Evolutionary conservation across 2,113 vertebrate genomes (phyloP).

Genomic region (Campylorhamphus procurvoides): DNA sequence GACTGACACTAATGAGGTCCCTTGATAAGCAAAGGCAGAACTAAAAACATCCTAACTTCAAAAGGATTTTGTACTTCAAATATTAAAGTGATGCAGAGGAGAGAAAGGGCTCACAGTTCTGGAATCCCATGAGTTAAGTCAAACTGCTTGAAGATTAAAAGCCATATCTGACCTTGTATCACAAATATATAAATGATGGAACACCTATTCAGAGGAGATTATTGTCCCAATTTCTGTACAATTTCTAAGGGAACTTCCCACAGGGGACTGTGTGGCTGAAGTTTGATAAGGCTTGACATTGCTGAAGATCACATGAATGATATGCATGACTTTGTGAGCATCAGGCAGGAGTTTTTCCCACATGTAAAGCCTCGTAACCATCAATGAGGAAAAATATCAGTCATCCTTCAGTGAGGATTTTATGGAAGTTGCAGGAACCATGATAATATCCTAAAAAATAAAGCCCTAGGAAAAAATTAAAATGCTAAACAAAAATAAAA

Average conservation of each 20-base stretch:
- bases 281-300: not conserved
- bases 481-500: not conserved
- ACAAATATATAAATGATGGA: not conserved
- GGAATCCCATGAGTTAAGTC: not conserved
- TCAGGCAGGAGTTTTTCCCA: not conserved
- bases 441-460: not conserved
- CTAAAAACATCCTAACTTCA: conserved; percentile 24
- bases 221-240: not conserved
- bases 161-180: not conserved
- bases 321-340: not conserved
- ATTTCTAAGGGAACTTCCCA: conserved; percentile 8
- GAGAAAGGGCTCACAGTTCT: not conserved
- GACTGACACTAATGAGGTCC: conserved; percentile 39
- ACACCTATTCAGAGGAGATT: conserved; percentile 1
- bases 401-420: not conserved
- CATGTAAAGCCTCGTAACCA: not conserved
- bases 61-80: not conserved
- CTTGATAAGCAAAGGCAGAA: conserved; percentile 18
- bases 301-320: not conserved
- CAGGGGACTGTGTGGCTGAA: not conserved
- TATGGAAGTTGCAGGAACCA: not conserved
- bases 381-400: not conserved
- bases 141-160: conserved; percentile 5
- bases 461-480: not conserved
- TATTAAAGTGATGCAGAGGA: not conserved